Evolutionary conservation across 92 coral and sea anemone genomes (phyloP), one percentile per base, ranked within the genome.

Genomic region (Anthopleura xanthogrammica): DNA sequence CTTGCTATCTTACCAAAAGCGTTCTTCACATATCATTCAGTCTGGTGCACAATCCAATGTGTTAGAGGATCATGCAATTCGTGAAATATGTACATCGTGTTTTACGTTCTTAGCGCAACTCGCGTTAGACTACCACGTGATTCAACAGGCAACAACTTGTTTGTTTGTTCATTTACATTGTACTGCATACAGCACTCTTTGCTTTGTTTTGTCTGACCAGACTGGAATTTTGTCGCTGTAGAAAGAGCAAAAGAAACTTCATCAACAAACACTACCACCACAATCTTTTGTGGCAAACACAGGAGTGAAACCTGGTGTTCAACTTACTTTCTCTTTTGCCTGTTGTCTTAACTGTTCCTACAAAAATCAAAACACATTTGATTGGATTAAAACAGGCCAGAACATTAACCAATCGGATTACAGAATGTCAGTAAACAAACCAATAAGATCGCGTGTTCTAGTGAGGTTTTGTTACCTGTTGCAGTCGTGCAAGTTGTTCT

Each of bases 271-370:
- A 41, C 7, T 29, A 52, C 8, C 19, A 56, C 24, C 20, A 72
- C 41, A 50, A 41, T 36, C 58, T 54, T 43, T 12, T 62, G 20
- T 62, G 83, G n/a, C 77, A 80, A 40, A 36, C 52, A 54, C 14
- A 54, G 16, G 58, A 8, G 16, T 54, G 58, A 13, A 6, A 14
- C 14, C 17, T 54, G 14, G 58, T 54, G 58, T 40, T n/a, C n/a
- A 46, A 46, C 64, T 77, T 39, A 95, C 98, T 91, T 95, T 95
- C 84, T 93, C 98, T 60, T 95, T 95, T 60, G 98, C 98, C 83
- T 95, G 98, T 85, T 95, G 98, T 60, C 95, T 89, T 71, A 95
- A 85, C 86, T 95, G 98, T 73, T 95, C 98, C 98, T 95, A 60
- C n/a, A 68, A 19, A 24, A 76, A 85, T 46, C 50, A 83, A 56